These are phyloP conservation scores for Melieria crassipennis DNA, from an alignment of 2,888 invertebrate species.

Conservation along the genomic window DNA sequence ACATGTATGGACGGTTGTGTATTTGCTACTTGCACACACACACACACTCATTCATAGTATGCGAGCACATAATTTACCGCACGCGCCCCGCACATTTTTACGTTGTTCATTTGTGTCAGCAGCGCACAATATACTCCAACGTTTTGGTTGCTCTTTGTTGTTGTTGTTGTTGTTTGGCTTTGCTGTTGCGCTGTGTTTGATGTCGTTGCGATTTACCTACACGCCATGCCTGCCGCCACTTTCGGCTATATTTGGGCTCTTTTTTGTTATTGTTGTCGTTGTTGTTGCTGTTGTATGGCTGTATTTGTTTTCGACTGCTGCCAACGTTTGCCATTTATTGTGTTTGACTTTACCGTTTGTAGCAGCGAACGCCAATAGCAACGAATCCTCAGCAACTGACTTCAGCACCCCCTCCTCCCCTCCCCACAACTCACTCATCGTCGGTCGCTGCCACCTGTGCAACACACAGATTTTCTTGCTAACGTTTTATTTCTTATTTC, in stretches of 20 bases:
- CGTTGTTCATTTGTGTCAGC: constrained; percentile 17
- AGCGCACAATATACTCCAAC: neutral
- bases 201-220: no score
- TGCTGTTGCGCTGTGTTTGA: neutral
- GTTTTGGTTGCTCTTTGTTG: constrained; percentile 2
- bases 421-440: neutral
- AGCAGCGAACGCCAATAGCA: no score
- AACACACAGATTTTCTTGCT: constrained; percentile 7
- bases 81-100: neutral
- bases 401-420: constrained; percentile 5
- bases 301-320: neutral
- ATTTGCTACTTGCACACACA: neutral
- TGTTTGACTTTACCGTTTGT: neutral
- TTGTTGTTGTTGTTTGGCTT: neutral
- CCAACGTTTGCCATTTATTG: constrained; percentile 14
- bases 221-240: no score
- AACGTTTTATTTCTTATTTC: constrained; percentile 47
- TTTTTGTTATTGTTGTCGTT: no score
- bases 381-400: constrained; percentile 2
- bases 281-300: neutral
- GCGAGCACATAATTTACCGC: neutral
- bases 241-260: no score
- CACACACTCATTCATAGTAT: constrained; percentile 45
- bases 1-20: neutral
- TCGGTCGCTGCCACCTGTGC: neutral